Evolutionary conservation across 2,797 vertebrate genomes (phyloP).

Genomic region (Cyprinella venusta): DNA sequence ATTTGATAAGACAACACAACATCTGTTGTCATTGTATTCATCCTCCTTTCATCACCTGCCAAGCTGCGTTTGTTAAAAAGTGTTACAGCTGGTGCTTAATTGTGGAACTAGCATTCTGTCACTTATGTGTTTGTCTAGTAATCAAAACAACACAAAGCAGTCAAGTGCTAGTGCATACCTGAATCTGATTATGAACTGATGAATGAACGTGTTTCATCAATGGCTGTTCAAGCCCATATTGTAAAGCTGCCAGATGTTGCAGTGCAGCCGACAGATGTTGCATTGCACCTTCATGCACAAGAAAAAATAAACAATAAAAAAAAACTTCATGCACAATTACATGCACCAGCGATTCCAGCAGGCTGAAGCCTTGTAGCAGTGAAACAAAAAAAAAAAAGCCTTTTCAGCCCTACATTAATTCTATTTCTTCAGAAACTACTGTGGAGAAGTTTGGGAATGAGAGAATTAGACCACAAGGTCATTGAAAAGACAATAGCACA

Average conservation of each 20-base stretch:
- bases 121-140: not conserved
- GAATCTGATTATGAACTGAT: slow-evolving; percentile 36
- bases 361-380: slow-evolving; percentile 58
- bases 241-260: slow-evolving; percentile 31
- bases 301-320: too few relatives aligned
- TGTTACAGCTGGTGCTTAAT: slow-evolving; percentile 21
- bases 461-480: slow-evolving; percentile 79
- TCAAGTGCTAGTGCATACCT: slow-evolving; percentile 3
- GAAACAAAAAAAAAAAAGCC: slow-evolving; percentile 42
- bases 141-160: slow-evolving; percentile 16
- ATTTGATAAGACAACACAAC: not conserved
- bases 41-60: not conserved
- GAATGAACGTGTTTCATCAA: slow-evolving; percentile 17
- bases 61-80: slow-evolving; percentile 1
- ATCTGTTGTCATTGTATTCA: not conserved
- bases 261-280: slow-evolving; percentile 27
- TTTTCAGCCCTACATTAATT: slow-evolving; percentile 65
- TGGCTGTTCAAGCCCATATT: not conserved
- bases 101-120: not conserved
- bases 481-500: slow-evolving; percentile 81
- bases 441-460: slow-evolving; percentile 73
- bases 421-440: slow-evolving; percentile 69
- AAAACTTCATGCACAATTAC: too few relatives aligned
- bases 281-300: slow-evolving; percentile 33
- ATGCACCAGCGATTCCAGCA: slow-evolving; percentile 26